Evolutionary conservation across 2,113 vertebrate species (phyloP).

Genomic region (Camelus dromedarius): DNA sequence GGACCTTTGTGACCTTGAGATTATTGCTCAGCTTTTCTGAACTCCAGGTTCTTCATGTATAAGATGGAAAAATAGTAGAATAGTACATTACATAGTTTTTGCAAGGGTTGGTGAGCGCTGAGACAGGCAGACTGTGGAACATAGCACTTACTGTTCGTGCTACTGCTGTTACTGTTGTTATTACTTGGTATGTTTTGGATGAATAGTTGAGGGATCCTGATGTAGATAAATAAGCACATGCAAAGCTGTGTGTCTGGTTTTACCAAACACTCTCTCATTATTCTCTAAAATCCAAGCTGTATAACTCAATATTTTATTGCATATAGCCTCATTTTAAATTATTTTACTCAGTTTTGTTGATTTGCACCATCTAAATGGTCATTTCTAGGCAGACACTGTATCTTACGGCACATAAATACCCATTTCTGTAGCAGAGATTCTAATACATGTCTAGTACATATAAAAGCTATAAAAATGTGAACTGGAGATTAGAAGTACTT

Average conservation of each 20-base stretch:
- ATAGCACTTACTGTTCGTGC: background rate
- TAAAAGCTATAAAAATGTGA: background rate
- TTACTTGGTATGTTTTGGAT: background rate
- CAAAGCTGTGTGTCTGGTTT: background rate
- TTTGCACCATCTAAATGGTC: background rate
- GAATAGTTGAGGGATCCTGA: background rate
- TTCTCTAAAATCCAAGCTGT: background rate
- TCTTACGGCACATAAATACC: background rate
- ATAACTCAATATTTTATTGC: background rate
- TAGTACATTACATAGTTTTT: background rate
- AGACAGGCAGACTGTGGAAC: background rate
- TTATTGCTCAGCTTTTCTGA: background rate
- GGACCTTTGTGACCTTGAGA: constrained; percentile 17
- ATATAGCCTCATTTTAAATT: constrained; percentile 25
- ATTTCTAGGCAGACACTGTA: background rate
- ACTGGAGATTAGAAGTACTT: background rate
- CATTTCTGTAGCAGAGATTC: background rate
- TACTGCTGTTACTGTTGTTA: background rate
- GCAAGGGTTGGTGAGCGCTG: background rate
- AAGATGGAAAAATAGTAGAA: background rate
- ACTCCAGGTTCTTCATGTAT: background rate
- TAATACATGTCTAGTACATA: background rate
- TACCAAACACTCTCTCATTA: background rate
- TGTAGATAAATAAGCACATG: background rate
- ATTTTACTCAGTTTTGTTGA: constrained; percentile 21